Evolutionary conservation across 2,113 vertebrate species (phyloP).

Genomic region (Rhabdornis inornatus): DNA sequence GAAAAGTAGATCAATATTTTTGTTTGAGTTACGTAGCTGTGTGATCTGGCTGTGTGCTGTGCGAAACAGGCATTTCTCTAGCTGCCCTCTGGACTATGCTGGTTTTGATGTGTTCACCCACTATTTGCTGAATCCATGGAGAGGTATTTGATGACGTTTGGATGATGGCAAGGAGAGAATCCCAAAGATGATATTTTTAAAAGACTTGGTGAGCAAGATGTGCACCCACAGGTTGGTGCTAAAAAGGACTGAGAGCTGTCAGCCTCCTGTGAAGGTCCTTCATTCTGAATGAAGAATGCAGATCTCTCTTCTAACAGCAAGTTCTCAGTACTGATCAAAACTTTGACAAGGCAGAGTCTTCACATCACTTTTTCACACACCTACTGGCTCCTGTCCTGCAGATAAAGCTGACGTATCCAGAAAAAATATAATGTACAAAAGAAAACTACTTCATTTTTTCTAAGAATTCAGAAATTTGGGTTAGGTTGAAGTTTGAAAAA

Average conservation of each 20-base stretch:
- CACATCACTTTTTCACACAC: not conserved
- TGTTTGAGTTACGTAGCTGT: not conserved
- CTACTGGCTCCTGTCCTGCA: not conserved
- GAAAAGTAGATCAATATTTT: not conserved
- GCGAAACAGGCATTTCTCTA: not conserved
- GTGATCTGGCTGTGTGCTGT: not conserved
- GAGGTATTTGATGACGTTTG: fast-evolving
- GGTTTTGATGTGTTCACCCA: not conserved
- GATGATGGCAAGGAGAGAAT: not conserved
- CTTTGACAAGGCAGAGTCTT: not conserved
- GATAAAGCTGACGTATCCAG: not conserved
- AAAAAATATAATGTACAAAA: not conserved
- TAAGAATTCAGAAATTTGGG: not conserved
- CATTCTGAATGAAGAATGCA: not conserved
- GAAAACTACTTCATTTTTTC: not conserved
- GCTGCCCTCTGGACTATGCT: not conserved
- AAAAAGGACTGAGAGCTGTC: not conserved
- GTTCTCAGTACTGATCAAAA: not conserved
- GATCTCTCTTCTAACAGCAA: not conserved
- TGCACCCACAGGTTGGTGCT: not conserved
- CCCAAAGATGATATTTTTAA: not conserved
- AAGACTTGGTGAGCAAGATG: not conserved
- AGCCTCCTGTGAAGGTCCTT: not conserved
- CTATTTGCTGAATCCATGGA: not conserved
- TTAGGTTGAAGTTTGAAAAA: not conserved